Evolutionary conservation across 37 sponge, comb jelly and placozoan species (phyloP).

Genomic region (Mnemiopsis leidyi): DNA sequence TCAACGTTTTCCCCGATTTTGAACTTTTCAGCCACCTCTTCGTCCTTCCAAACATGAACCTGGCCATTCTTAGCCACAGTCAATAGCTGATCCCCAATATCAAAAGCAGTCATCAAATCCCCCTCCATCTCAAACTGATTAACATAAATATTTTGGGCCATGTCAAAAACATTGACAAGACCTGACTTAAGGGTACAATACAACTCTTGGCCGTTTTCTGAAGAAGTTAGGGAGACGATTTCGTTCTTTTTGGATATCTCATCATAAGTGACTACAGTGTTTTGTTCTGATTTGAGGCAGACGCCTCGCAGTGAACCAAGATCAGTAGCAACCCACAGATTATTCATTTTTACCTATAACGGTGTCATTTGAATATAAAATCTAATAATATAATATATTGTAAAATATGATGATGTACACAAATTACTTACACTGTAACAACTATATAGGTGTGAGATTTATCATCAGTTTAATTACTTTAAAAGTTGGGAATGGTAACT

Average conservation of each 20-base stretch:
- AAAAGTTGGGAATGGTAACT: no score
- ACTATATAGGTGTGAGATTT: no score
- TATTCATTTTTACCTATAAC: neutral
- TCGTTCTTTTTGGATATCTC: conserved; percentile 34
- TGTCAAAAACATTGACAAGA: conserved; percentile 46
- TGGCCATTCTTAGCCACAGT: conserved; percentile 17
- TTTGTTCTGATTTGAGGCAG: conserved; percentile 21
- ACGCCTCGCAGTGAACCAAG: conserved; percentile 9
- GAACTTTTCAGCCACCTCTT: conserved; percentile 29
- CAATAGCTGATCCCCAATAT: neutral
- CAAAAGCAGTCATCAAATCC: conserved; percentile 25
- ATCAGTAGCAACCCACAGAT: conserved; percentile 55
- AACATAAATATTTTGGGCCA: conserved; percentile 15
- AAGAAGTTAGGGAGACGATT: neutral
- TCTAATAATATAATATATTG: no score
- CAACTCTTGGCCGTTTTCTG: neutral
- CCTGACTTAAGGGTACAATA: conserved; percentile 16
- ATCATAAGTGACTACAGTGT: conserved; percentile 58
- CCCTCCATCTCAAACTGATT: conserved; percentile 60
- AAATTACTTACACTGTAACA: no score
- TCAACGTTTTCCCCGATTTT: conserved; percentile 34
- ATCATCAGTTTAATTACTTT: no score
- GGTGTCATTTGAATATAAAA: no score
- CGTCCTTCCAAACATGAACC: conserved; percentile 18
- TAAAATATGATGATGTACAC: no score